A percentile compares a stretch with the other conserved stretches of the same genome.
Evolutionary conservation across 1,140 invertebrate genomes (phyloP).

Genomic region (Drosophila mayri): DNA sequence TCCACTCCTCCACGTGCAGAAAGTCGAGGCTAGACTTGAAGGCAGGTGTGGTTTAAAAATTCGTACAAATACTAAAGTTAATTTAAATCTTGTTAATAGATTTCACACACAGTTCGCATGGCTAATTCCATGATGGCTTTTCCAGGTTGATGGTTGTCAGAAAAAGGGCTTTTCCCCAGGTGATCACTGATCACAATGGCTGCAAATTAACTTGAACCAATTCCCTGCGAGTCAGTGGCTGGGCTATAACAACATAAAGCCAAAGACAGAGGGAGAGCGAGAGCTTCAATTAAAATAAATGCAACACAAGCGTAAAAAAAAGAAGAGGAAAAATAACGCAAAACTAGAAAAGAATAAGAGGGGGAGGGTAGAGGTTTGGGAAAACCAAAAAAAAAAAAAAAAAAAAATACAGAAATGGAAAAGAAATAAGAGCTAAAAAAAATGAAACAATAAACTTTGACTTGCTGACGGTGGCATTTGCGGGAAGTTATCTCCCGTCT

Average conservation of each 20-base stretch:
- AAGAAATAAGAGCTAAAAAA: slow-evolving; percentile 11
- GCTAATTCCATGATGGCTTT: background rate
- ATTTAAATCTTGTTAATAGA: background rate
- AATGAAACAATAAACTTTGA: slow-evolving; percentile 63
- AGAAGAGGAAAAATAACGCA: slow-evolving; percentile 12
- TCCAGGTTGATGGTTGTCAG: no score
- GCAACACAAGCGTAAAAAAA: slow-evolving; percentile 48
- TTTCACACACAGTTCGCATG: background rate
- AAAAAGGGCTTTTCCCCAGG: background rate
- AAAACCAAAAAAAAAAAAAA: background rate
- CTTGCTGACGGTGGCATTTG: slow-evolving; percentile 63
- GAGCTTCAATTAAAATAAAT: slow-evolving; percentile 54
- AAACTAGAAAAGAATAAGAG: background rate
- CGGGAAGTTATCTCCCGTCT: slow-evolving; percentile 25
- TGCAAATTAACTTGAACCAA: slow-evolving; percentile 14
- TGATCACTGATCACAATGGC: slow-evolving; percentile 4
- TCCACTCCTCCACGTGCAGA: background rate
- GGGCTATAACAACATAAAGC: slow-evolving; percentile 15
- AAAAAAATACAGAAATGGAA: slow-evolving; percentile 15
- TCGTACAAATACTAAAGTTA: background rate
- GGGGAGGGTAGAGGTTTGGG: background rate
- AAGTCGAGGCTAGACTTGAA: background rate
- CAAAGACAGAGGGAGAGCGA: background rate
- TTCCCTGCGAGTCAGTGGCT: slow-evolving; percentile 10
- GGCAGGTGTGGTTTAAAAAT: background rate